A percentile compares a stretch with the other conserved stretches of the same genome.
Evolutionary conservation across 1,140 invertebrate genomes (phyloP).

Genomic region (Rhagoletis pomonella): DNA sequence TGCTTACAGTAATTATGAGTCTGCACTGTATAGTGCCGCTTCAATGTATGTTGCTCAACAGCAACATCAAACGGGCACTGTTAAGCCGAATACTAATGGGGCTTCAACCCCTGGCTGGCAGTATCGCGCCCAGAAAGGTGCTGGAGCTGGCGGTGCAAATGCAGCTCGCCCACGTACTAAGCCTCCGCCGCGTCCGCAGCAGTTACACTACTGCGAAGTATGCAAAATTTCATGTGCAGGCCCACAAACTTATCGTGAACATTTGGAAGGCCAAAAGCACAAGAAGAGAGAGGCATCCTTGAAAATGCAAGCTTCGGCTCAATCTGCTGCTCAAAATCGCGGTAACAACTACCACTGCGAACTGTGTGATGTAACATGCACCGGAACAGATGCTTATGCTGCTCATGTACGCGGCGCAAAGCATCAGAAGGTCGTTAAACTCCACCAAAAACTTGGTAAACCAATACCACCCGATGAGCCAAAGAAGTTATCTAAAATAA

Average conservation of each 20-base stretch:
- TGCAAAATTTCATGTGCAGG: conserved; percentile 99
- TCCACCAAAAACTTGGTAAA: conserved; percentile 97
- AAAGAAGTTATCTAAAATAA: conserved; percentile 91
- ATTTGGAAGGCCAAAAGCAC: conserved; percentile 98
- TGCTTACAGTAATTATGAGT: conserved; percentile 89
- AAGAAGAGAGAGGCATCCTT: conserved; percentile 97
- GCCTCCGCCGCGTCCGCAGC: conserved; percentile 90
- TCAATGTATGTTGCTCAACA: conserved; percentile 94
- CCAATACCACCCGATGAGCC: conserved; percentile 96
- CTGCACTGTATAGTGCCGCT: conserved; percentile 93
- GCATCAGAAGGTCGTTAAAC: conserved; percentile 97
- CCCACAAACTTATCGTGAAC: conserved; percentile 96
- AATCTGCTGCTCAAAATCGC: conserved; percentile 76
- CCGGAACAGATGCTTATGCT: conserved; percentile 97
- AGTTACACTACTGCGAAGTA: conserved; percentile 95
- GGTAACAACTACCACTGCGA: conserved; percentile 88
- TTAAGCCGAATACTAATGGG: conserved; percentile 64
- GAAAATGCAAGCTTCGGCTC: conserved; percentile 80
- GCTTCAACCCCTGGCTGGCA: conserved; percentile 61
- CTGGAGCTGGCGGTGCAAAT: conserved; percentile 78
- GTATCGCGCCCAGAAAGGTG: conserved; percentile 64
- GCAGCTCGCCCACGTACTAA: conserved; percentile 76
- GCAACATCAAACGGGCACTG: conserved; percentile 61
- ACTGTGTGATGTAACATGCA: conserved; percentile 98
- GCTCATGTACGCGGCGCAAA: conserved; percentile 98